Base-by-base conservation (phyloP, 1,140 invertebrate species). In the Macrobrachium nipponense region DNA sequence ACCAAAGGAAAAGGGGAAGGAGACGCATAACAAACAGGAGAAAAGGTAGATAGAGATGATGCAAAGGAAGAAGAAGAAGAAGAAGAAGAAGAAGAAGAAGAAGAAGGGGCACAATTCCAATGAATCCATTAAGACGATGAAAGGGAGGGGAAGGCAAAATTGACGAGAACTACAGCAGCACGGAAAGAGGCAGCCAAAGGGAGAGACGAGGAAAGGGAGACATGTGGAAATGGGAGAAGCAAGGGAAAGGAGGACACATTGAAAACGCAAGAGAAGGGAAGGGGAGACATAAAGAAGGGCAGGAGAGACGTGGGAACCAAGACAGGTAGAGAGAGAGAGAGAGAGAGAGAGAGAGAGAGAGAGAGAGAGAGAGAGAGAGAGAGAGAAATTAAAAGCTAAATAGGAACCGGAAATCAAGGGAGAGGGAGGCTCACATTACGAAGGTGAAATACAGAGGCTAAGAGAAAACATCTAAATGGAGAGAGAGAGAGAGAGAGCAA, bases 301-400 rank as follows among this genome's bases (percentile, higher is more conserved):
- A 27, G 23, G 27, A 0, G 51, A 27, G n/a, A 44, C 17, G 68
- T 18, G 72, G n/a, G 11, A 15, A n/a, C n/a, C n/a, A 51, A 73
- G 70, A 73, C 27, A 73, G 70, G 43, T 10, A 72, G 70, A 72
- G 70, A 72, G 70, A 73, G 70, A 73, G 70, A 73, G 70, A 73
- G 70, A 73, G 70, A 73, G 70, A 73, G 70, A 73, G 70, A 73
- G 70, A 73, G 70, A 73, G 70, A 73, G 70, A 73, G 70, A 73
- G 70, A 23, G 51, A 51, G 51, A 51, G 51, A 51, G 51, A 51
- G 51, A 36, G 27, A 36, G 27, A 36, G 27, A 36, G 4, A 36
- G 27, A n/a, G n/a, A n/a, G n/a, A n/a, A n/a, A n/a, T n/a, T n/a
- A n/a, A n/a, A n/a, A n/a, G n/a, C n/a, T n/a, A n/a, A n/a, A n/a